Percentiles rank a stretch among this genome's conserved stretches.
These are phyloP conservation scores for Augochlorella aurata DNA, from an alignment of 2,888 invertebrate species.

Conservation along the genomic window DNA sequence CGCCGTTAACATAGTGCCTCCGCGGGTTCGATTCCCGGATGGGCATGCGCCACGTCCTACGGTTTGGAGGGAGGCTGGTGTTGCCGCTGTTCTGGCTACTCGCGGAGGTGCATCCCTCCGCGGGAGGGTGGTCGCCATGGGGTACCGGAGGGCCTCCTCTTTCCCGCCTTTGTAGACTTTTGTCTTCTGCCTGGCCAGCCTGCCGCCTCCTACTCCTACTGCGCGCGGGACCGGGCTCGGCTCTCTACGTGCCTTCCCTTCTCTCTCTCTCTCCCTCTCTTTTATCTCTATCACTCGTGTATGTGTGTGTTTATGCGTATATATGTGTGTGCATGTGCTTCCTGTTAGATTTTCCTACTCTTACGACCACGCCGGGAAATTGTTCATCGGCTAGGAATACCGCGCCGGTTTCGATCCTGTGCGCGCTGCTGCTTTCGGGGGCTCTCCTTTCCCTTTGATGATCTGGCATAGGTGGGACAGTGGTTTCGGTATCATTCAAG, in stretches of 20 bases:
- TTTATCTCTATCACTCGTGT: not conserved
- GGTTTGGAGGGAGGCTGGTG: conserved; percentile 65
- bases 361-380: not conserved
- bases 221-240: too few species aligned
- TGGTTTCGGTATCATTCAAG: not conserved
- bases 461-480: not conserved
- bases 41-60: conserved; percentile 80
- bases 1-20: conserved; percentile 78
- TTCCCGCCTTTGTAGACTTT: conserved; percentile 34
- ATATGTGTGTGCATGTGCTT: not conserved
- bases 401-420: conserved; percentile 9
- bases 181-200: conserved; percentile 14
- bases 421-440: not conserved
- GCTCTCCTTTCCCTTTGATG: not conserved
- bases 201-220: not conserved
- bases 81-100: conserved; percentile 55
- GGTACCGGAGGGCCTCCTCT: conserved; percentile 44
- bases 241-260: too few species aligned
- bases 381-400: not conserved
- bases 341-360: conserved; percentile 10
- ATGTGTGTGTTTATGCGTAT: not conserved
- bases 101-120: conserved; percentile 60
- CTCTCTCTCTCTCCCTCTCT: not conserved
- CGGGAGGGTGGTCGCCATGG: conserved; percentile 60
- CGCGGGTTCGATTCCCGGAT: conserved; percentile 75